Evolutionary conservation across 2,888 invertebrate genomes (phyloP).

Genomic region (Lasius fuliginosus): DNA sequence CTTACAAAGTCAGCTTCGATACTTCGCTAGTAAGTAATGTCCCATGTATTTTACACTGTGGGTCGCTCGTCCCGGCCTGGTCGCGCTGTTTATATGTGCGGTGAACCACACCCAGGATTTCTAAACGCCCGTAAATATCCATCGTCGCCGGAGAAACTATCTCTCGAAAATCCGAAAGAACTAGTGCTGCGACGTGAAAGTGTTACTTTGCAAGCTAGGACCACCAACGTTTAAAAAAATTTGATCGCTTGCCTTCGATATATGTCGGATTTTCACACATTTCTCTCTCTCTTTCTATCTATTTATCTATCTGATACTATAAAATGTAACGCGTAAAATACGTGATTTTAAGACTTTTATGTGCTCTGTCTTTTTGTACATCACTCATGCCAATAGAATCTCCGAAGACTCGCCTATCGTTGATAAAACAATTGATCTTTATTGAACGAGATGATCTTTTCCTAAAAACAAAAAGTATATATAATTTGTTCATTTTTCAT

Average conservation of each 20-base stretch:
- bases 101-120: conserved; percentile 80
- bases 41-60: conserved; percentile 73
- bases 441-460: not conserved
- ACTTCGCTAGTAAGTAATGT: conserved; percentile 63
- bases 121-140: conserved; percentile 82
- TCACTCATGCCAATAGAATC: not conserved
- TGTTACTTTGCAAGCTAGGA: conserved; percentile 68
- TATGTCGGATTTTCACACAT: conserved; percentile 64
- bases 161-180: conserved; percentile 73
- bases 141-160: conserved; percentile 71
- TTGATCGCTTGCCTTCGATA: conserved; percentile 70
- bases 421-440: not conserved
- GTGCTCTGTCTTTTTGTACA: not conserved
- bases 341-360: conserved; percentile 61
- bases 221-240: conserved; percentile 74
- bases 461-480: not conserved
- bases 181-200: conserved; percentile 71
- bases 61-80: conserved; percentile 58
- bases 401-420: not conserved
- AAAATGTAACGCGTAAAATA: conserved; percentile 69
- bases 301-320: conserved; percentile 53
- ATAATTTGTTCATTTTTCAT: conserved; percentile 4
- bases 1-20: conserved; percentile 70
- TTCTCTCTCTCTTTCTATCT: conserved; percentile 12
- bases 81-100: conserved; percentile 72